phyloP scores from a whole-genome alignment of 2,113 vertebrate species.

The Donacobius atricapilla region DNA sequence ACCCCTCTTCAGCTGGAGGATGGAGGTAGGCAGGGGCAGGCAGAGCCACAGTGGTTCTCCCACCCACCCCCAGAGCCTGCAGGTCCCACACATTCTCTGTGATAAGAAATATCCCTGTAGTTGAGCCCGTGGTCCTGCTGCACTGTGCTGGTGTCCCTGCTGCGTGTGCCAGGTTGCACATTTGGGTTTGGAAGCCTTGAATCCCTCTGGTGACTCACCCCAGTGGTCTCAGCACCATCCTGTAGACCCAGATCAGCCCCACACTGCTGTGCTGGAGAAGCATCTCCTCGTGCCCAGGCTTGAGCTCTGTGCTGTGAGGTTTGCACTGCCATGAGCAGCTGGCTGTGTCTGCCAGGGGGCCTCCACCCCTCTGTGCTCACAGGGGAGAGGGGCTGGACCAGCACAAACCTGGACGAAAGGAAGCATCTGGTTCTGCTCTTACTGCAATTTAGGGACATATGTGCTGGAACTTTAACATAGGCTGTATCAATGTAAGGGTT shows the following conservation, averaged over 20 bases:
- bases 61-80: neutral
- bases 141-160: neutral
- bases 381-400: neutral
- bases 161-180: accelerated
- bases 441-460: neutral
- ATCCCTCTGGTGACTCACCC: too few species aligned
- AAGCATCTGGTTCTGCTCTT: neutral
- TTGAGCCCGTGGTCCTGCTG: neutral
- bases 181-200: neutral
- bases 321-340: neutral
- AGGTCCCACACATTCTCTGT: neutral
- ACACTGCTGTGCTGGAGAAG: neutral
- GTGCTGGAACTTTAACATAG: neutral
- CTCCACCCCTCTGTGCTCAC: neutral
- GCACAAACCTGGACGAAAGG: neutral
- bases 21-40: neutral
- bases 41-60: neutral
- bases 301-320: neutral
- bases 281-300: neutral
- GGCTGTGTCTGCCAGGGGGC: neutral
- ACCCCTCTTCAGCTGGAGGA: neutral
- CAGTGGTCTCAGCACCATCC: accelerated
- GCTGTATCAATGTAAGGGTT: neutral
- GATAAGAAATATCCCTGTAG: neutral
- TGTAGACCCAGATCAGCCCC: neutral